Percentiles rank a stretch among this genome's conserved stretches.
Conservation (phyloP, 2,797 vertebrate species). For the Spatula versicolor region DNA sequence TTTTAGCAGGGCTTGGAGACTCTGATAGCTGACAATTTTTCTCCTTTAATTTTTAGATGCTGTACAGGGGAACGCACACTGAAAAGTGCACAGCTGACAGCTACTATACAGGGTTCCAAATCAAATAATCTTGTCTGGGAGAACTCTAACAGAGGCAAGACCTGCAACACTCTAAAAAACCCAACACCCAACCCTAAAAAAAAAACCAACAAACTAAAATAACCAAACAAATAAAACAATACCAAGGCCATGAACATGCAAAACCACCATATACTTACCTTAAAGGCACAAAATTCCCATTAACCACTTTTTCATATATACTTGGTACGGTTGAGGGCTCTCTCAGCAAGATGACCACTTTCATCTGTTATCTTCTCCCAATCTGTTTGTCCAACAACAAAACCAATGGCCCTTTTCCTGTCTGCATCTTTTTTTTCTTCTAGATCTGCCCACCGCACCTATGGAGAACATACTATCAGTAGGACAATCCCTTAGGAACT, state of each 20-base stretch:
- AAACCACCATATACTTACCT: conserved; percentile 67
- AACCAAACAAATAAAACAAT: not conserved
- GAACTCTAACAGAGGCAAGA: not conserved
- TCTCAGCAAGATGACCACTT: conserved; percentile 95
- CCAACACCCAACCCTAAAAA: not conserved
- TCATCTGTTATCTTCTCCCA: conserved; percentile 99
- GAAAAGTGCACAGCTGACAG: not conserved
- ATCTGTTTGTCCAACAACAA: conserved; percentile 98
- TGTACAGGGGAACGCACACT: not conserved
- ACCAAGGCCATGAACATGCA: not conserved
- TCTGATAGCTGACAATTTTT: not conserved
- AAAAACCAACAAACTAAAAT: not conserved
- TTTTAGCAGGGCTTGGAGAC: not conserved
- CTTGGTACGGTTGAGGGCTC: conserved; percentile 98
- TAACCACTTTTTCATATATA: conserved; percentile 89
- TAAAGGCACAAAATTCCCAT: conserved; percentile 69
- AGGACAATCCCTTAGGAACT: conserved; percentile 32
- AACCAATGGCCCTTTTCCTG: conserved; percentile 96
- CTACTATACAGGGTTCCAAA: not conserved
- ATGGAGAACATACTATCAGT: conserved; percentile 67
- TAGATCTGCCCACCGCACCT: conserved; percentile 99
- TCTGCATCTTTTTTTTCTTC: conserved; percentile 98
- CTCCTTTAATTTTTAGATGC: not conserved
- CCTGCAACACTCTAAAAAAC: not conserved
- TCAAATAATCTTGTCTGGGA: not conserved